Conservation (phyloP, 2,113 vertebrate species). For the Gracilinanus agilis region DNA sequence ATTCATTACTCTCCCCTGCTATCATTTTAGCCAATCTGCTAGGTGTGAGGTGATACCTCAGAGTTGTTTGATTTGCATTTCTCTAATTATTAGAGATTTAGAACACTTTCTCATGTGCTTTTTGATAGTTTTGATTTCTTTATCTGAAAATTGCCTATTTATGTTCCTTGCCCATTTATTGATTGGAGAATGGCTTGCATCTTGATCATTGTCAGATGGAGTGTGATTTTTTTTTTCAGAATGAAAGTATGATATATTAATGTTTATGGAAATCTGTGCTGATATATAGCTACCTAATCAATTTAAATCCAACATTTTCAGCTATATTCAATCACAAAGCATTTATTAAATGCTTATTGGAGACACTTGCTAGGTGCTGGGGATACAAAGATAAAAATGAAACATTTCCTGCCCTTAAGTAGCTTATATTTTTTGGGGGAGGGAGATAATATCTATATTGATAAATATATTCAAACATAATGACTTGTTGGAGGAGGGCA, state of each 20-base stretch:
- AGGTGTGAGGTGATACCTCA: too few species aligned
- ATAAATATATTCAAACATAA: neutral
- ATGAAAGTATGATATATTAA: conserved; percentile 71
- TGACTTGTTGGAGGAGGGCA: neutral
- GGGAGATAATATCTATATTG: neutral
- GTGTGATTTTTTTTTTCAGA: conserved; percentile 70
- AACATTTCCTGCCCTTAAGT: neutral
- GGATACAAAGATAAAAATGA: neutral
- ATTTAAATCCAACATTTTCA: conserved; percentile 9
- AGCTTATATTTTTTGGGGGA: neutral
- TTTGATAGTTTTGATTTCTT: too few species aligned
- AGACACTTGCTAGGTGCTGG: neutral
- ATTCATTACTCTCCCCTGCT: too few species aligned
- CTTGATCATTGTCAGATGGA: conserved; percentile 68
- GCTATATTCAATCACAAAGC: neutral
- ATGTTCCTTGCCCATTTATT: too few species aligned
- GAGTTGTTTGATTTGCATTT: too few species aligned
- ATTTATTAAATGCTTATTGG: neutral
- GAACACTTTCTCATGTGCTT: too few species aligned
- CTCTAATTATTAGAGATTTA: too few species aligned
- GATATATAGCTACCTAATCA: neutral
- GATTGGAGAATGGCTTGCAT: too few species aligned
- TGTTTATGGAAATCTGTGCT: conserved; percentile 23
- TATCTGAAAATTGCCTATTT: too few species aligned
- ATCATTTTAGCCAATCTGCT: too few species aligned